phyloP scores from a whole-genome alignment of 35 echinoderm and acorn worm genomes.

The Stichopus chloronotus region DNA sequence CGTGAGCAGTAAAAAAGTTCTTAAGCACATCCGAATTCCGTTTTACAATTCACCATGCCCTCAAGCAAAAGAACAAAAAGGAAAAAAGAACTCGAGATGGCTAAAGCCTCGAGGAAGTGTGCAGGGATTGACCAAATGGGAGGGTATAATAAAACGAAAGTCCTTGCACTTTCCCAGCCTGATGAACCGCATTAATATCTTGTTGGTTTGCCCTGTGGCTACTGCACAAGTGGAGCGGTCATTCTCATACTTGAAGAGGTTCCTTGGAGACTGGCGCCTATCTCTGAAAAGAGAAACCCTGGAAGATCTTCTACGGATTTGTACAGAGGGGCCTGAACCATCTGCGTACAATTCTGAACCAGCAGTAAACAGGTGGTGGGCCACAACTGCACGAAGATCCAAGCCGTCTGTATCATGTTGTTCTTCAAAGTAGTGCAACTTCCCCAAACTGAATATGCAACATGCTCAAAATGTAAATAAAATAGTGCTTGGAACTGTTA shows the following conservation, averaged over 20 bases:
- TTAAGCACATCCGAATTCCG: not conserved
- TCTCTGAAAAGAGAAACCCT: constrained; percentile 32
- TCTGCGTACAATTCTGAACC: constrained; percentile 30
- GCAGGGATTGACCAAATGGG: constrained; percentile 25
- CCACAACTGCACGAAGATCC: not conserved
- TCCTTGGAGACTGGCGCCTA: constrained; percentile 67
- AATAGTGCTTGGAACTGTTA: constrained; percentile 22
- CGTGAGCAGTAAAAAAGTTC: not conserved
- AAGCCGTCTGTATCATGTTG: not conserved
- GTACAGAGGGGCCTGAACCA: constrained; percentile 54
- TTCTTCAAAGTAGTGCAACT: constrained; percentile 9
- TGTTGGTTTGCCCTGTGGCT: constrained; percentile 56
- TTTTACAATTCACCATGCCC: constrained; percentile 1
- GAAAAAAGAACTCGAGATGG: not conserved
- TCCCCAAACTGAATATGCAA: constrained; percentile 17
- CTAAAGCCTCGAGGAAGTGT: constrained; percentile 24
- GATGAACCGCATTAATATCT: constrained; percentile 42
- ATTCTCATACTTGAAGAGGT: constrained; percentile 59
- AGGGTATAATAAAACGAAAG: constrained; percentile 17
- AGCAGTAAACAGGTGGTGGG: constrained; percentile 61
- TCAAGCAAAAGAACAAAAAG: constrained; percentile 40
- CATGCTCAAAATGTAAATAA: constrained; percentile 13
- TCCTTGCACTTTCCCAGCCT: constrained; percentile 20
- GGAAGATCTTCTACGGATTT: constrained; percentile 61
- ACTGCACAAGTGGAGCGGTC: constrained; percentile 59